Evolutionary conservation across 2,113 vertebrate species (phyloP).

Genomic region (Anoura caudifer): DNA sequence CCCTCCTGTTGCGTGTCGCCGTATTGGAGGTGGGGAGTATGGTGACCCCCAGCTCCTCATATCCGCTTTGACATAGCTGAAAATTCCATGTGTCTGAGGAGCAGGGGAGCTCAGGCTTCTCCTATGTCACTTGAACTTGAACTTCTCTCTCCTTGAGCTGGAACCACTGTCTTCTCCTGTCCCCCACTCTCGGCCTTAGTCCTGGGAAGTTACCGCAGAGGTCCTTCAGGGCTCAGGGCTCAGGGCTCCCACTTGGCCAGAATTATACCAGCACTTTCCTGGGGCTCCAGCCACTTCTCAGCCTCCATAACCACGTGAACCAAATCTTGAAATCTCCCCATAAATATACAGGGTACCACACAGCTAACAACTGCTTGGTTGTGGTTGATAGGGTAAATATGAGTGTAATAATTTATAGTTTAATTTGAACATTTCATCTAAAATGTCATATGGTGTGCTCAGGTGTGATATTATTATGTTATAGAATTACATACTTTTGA

Average conservation of each 20-base stretch:
- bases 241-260: neutral
- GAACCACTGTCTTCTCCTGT: no score
- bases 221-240: neutral
- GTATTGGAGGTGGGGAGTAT: no score
- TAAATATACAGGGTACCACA: no score
- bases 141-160: neutral
- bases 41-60: neutral
- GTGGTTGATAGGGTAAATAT: no score
- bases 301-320: neutral
- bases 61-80: fast-evolving
- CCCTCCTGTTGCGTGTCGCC: neutral
- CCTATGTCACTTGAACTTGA: neutral
- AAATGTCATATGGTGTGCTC: no score
- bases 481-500: no score
- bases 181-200: neutral
- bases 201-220: no score
- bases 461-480: no score
- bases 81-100: neutral
- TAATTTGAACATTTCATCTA: no score
- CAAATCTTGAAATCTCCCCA: neutral
- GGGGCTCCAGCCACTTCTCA: neutral
- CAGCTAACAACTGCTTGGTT: no score
- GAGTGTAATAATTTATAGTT: no score
- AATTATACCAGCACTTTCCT: neutral
- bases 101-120: neutral